A percentile compares a stretch with the other conserved stretches of the same genome.
These are phyloP conservation scores for Cybosia mesomella DNA, from an alignment of 2,888 invertebrate genomes.

Conservation along the genomic window DNA sequence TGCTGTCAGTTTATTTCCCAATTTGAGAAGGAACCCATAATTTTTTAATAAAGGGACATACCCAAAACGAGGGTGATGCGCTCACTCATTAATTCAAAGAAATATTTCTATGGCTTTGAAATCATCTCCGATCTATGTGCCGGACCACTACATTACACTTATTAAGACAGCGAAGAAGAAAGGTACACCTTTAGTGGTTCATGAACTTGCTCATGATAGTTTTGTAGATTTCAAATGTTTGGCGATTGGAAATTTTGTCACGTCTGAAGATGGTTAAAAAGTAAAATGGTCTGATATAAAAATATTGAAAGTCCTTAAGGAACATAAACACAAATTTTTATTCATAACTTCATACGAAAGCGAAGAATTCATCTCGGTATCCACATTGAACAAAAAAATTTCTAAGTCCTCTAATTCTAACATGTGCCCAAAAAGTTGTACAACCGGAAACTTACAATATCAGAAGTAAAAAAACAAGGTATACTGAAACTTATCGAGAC, in stretches of 20 bases:
- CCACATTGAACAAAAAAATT: too few species aligned
- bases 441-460: too few species aligned
- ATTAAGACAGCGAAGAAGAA: constrained; percentile 31
- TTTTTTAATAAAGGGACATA: neutral
- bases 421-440: too few species aligned
- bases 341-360: too few species aligned
- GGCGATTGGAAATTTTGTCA: constrained; percentile 19
- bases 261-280: constrained; percentile 20
- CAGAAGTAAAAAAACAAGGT: too few species aligned
- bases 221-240: constrained; percentile 27
- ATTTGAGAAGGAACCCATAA: constrained; percentile 23
- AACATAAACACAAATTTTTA: too few species aligned
- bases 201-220: constrained; percentile 6
- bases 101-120: constrained; percentile 31
- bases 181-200: constrained; percentile 14
- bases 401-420: too few species aligned
- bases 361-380: too few species aligned
- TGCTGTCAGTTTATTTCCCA: neutral
- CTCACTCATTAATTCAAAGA: neutral
- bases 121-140: constrained; percentile 46
- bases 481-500: too few species aligned
- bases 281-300: constrained; percentile 28
- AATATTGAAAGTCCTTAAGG: neutral
- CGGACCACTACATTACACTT: constrained; percentile 53
- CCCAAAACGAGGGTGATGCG: neutral